These are phyloP conservation scores for Neolamprologus cancellatus DNA, from an alignment of 2,113 vertebrate genomes.

Conservation along the genomic window DNA sequence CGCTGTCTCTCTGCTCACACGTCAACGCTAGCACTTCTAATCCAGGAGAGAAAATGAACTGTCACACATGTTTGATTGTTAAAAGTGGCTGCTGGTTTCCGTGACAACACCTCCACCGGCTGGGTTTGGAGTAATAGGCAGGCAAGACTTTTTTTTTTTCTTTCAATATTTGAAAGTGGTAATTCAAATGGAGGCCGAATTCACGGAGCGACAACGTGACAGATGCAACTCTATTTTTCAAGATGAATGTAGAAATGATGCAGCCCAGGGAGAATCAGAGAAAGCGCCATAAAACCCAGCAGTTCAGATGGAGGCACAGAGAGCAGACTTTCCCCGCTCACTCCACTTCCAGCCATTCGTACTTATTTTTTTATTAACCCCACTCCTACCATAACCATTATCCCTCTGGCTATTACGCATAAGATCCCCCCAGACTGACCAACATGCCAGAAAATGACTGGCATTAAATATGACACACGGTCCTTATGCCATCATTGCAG, in stretches of 20 bases:
- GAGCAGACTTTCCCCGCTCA: background rate
- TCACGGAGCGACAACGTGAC: conserved; percentile 24
- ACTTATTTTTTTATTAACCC: conserved; percentile 42
- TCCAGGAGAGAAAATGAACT: conserved; percentile 34
- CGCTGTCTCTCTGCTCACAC: background rate
- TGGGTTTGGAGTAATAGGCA: background rate
- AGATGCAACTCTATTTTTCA: conserved; percentile 28
- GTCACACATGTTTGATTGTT: conserved; percentile 24
- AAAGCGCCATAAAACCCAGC: background rate
- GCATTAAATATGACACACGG: conserved; percentile 49
- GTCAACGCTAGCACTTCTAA: background rate
- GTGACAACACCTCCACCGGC: conserved; percentile 13
- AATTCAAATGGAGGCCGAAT: conserved; percentile 9
- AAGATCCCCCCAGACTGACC: conserved; percentile 12
- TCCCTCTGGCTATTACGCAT: conserved; percentile 13
- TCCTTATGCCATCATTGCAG: conserved; percentile 27
- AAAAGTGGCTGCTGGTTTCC: conserved; percentile 30
- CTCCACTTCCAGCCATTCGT: background rate
- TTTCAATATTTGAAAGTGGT: conserved; percentile 13
- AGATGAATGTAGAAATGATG: conserved; percentile 12
- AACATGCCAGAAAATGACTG: conserved; percentile 47
- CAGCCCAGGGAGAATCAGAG: conserved; percentile 15
- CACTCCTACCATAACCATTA: conserved; percentile 29
- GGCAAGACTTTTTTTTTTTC: background rate
- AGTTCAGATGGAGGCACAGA: background rate